Evolutionary conservation across 2,797 vertebrate species (phyloP).

Genomic region (Tragopan temminckii): DNA sequence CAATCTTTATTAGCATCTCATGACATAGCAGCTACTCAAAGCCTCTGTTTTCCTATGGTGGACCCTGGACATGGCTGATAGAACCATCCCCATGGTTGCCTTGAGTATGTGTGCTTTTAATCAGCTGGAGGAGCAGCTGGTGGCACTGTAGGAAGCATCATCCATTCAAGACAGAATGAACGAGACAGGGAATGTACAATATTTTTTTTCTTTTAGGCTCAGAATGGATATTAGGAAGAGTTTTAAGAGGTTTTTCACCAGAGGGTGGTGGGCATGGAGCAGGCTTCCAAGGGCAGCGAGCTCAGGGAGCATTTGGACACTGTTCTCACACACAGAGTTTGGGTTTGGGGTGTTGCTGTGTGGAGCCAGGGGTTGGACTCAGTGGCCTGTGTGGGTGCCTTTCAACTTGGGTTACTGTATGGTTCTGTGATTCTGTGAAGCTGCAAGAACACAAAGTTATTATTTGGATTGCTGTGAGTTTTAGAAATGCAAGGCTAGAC

Average conservation of each 20-base stretch:
- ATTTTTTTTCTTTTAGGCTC: background rate
- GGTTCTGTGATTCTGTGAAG: background rate
- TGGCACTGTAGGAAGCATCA: background rate
- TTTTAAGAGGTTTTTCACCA: background rate
- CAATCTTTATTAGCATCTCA: background rate
- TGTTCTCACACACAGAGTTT: background rate
- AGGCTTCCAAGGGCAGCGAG: background rate
- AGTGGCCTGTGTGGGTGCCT: background rate
- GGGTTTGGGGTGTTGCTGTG: background rate
- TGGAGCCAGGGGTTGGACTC: background rate
- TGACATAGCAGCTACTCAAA: background rate
- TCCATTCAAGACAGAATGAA: background rate
- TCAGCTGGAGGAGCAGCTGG: slow-evolving; percentile 40
- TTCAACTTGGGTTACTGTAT: background rate
- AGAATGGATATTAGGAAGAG: background rate
- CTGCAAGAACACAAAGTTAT: background rate
- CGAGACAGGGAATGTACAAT: background rate
- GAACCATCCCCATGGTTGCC: background rate
- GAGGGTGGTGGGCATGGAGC: background rate
- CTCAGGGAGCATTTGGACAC: background rate
- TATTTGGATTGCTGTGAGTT: background rate
- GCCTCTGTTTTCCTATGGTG: background rate
- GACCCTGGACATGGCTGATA: background rate
- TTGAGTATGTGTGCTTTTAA: background rate
- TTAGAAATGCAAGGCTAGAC: background rate